phyloP scores from a whole-genome alignment of 2,888 invertebrate species.

The Drosophila anomalata region DNA sequence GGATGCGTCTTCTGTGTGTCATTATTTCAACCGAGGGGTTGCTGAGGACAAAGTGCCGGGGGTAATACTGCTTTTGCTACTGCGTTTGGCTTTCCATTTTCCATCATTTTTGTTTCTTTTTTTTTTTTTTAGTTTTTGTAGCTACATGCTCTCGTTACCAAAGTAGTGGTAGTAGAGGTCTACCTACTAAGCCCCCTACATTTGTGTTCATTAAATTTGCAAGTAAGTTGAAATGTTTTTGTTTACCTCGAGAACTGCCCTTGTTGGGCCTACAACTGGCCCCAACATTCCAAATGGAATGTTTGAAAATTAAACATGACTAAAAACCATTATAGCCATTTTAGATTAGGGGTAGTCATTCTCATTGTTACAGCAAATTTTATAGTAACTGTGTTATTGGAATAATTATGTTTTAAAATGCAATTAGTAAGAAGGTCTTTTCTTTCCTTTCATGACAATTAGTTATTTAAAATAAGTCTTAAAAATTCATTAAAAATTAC shows the following conservation, averaged over 20 bases:
- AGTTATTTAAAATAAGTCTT: too few relatives aligned
- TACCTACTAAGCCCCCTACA: constrained; percentile 36
- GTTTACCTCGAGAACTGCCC: constrained; percentile 56
- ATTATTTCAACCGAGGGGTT: constrained; percentile 30
- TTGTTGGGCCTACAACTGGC: constrained; percentile 23
- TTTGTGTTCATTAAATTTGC: constrained; percentile 72
- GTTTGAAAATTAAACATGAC: constrained; percentile 46
- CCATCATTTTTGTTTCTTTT: constrained; percentile 19
- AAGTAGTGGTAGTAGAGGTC: neutral
- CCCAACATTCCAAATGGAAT: constrained; percentile 32
- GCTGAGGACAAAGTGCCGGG: neutral
- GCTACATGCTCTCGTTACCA: constrained; percentile 22
- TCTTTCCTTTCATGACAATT: too few relatives aligned
- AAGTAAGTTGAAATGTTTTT: constrained; percentile 69
- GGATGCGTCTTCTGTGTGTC: constrained; percentile 57
- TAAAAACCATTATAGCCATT: neutral
- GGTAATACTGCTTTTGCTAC: constrained; percentile 13
- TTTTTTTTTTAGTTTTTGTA: constrained; percentile 1
- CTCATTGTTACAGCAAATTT: too few relatives aligned
- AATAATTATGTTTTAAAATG: too few relatives aligned
- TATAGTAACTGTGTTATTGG: neutral
- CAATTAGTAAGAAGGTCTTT: too few relatives aligned
- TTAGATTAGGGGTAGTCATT: neutral
- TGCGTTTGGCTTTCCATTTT: constrained; percentile 31
- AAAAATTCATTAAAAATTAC: too few relatives aligned